Base-by-base conservation (phyloP, 2,113 vertebrate species). In the Eidolon helvum region DNA sequence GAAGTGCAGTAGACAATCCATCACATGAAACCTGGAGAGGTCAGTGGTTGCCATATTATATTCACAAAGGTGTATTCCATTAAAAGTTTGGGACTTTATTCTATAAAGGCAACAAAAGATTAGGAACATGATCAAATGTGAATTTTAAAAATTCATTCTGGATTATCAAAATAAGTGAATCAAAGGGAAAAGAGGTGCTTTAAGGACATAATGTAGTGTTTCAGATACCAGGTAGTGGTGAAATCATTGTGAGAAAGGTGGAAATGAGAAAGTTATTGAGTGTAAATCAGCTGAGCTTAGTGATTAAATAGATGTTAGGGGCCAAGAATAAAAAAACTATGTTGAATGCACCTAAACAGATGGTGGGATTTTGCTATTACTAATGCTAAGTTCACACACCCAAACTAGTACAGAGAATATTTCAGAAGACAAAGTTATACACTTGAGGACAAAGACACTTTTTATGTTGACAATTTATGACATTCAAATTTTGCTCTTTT, bases 31-130 rank as follows among this genome's bases (percentile, higher is more conserved):
- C 16, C 53, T 26, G 68, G 59, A 72, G 26, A 61, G 66, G 53
- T 50, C 10, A 22, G 57, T 80, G 97, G 96, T 82, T 96, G 85
- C 38, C 19, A 28, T 9, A 0, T 53, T 45, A 5, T 95, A 63
- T 97, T 96, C 93, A 91, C 22, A 63, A 89, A 97, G 93, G 71
- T 95, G 95, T 28, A 72, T 16, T 87, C 68, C 26, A 12, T 90
- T 66, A 66, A 91, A 50, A 19, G 75, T 75, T 22, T 83, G 80
- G 4, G 10, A 48, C 40, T 83, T 90, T 80, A 71, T 80, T 77
- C 77, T 65, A 84, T 45, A 77, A 80, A 87, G 66, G 22, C 8
- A 26, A 26, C 92, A 48, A 85, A 88, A 4, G 9, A 21, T 80
- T 82, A 86, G 22, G 53, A 74, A 71, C 2, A 35, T 30, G 28